Evolutionary conservation across 2,797 vertebrate species (phyloP).

Genomic region (Aotus griseimembra): DNA sequence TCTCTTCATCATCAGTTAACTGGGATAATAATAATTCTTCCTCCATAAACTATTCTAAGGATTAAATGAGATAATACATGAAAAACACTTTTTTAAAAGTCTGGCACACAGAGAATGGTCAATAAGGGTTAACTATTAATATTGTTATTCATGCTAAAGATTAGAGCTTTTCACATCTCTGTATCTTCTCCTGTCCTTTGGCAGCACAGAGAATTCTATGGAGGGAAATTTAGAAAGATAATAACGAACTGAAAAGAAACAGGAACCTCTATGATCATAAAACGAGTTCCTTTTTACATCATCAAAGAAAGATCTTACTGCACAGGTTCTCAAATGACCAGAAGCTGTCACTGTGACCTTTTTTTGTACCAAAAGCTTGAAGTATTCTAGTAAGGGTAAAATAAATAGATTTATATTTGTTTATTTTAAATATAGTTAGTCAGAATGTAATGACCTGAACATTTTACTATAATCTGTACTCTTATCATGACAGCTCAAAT

Average conservation of each 20-base stretch:
- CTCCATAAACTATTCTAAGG: neutral
- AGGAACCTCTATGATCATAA: neutral
- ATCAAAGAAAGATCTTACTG: neutral
- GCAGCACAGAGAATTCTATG: neutral
- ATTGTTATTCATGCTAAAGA: neutral
- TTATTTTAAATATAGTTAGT: slow-evolving; percentile 32
- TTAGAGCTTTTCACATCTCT: neutral
- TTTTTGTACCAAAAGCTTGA: neutral
- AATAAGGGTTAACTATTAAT: neutral
- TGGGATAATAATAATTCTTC: neutral
- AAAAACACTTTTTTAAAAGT: neutral
- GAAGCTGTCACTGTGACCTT: neutral
- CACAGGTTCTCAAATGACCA: neutral
- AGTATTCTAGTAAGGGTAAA: neutral
- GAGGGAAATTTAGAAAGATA: neutral
- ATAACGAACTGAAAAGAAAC: neutral
- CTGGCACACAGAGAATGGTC: neutral
- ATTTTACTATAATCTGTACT: slow-evolving; percentile 25
- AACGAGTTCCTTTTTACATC: neutral
- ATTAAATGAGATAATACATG: neutral
- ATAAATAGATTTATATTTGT: neutral
- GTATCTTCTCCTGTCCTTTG: neutral
- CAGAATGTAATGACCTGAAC: neutral
- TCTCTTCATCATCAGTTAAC: neutral
- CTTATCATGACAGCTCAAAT: neutral